Evolutionary conservation across 2,888 invertebrate genomes (phyloP).

Genomic region (Pollenia griseotomentosa): DNA sequence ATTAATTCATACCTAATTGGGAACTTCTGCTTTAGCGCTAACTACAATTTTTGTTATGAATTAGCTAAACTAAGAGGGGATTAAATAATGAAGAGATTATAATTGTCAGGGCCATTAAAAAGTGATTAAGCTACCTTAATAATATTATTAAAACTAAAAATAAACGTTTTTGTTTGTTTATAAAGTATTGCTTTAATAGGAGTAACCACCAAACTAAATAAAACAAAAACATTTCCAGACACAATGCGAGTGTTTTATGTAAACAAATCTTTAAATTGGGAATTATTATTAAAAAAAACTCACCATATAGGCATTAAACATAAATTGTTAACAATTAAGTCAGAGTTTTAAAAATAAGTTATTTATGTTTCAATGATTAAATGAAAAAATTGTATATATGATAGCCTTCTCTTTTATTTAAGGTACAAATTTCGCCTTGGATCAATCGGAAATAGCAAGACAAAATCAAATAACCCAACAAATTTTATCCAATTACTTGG

Average conservation of each 20-base stretch:
- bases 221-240: not conserved
- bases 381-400: not conserved
- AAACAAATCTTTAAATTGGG: not conserved
- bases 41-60: too few relatives aligned
- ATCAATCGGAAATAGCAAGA: slow-evolving; percentile 87
- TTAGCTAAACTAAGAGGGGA: too few relatives aligned
- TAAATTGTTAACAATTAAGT: not conserved
- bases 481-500: slow-evolving; percentile 90
- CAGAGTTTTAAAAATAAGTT: not conserved
- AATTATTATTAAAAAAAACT: not conserved
- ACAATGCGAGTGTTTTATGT: not conserved
- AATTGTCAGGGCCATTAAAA: slow-evolving; percentile 37
- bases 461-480: slow-evolving; percentile 92
- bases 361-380: not conserved
- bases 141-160: not conserved
- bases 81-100: not conserved
- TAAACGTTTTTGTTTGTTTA: not conserved
- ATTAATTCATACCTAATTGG: too few relatives aligned
- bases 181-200: slow-evolving; percentile 4
- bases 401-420: not conserved
- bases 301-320: not conserved
- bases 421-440: slow-evolving; percentile 77
- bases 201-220: not conserved
- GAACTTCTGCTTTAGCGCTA: too few relatives aligned
- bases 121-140: not conserved